Conservation (phyloP, 2,888 invertebrate genomes). For the Acholoe squamosa region DNA sequence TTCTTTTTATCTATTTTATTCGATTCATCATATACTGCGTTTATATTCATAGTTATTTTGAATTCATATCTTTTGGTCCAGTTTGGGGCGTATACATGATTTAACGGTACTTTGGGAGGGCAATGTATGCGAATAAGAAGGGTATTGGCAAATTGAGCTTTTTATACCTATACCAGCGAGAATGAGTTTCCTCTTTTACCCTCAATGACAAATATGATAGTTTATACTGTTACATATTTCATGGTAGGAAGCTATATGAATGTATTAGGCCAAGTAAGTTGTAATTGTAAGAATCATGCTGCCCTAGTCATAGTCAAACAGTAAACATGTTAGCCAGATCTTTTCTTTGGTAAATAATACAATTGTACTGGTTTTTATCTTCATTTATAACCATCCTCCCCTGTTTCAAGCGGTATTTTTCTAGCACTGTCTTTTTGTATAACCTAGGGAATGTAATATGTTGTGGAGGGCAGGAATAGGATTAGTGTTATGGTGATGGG, state of each 20-base stretch:
- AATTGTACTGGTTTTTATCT: conserved; percentile 25
- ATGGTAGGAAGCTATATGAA: conserved; percentile 25
- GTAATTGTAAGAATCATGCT: not conserved
- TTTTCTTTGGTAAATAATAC: not conserved
- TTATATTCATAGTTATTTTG: conserved; percentile 28
- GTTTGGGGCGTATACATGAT: not conserved
- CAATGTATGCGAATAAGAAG: not conserved
- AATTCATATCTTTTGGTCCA: conserved; percentile 29
- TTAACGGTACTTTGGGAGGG: not conserved
- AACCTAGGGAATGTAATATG: conserved; percentile 50
- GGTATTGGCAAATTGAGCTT: conserved; percentile 3
- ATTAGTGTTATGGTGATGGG: not conserved
- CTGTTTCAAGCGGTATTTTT: conserved; percentile 47
- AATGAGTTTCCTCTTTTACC: conserved; percentile 6
- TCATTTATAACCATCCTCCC: not conserved
- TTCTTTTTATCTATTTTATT: not conserved
- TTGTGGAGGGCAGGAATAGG: not conserved
- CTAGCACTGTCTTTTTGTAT: conserved; percentile 45
- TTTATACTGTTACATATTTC: conserved; percentile 53
- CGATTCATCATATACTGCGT: not conserved
- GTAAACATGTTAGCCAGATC: not conserved
- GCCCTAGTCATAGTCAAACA: not conserved
- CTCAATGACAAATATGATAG: conserved; percentile 6
- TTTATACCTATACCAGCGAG: conserved; percentile 38
- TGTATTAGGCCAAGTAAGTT: not conserved